These are phyloP conservation scores for Drosophila subobscura DNA, from an alignment of 1,140 invertebrate species.

Conservation along the genomic window DNA sequence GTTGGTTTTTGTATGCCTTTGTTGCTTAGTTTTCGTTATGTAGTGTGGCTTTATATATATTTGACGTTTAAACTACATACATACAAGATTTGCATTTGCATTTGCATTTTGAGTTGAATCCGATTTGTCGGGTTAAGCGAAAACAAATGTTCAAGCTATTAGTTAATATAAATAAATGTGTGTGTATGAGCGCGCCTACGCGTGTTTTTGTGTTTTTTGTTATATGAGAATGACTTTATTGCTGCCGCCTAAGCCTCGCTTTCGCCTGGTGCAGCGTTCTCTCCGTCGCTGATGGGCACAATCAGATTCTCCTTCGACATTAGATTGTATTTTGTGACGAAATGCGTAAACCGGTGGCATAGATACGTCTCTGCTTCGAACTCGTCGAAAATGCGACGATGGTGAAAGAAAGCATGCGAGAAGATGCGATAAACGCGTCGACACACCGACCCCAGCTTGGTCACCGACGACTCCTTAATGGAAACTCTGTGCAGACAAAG, in stretches of 20 bases:
- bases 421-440: slow-evolving; percentile 99
- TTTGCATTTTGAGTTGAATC: slow-evolving; percentile 11
- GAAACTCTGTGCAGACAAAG: slow-evolving; percentile 90
- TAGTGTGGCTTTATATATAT: slow-evolving; percentile 18
- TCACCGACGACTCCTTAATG: slow-evolving; percentile 99
- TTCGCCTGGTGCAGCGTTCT: slow-evolving; percentile 87
- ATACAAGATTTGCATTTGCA: slow-evolving; percentile 52
- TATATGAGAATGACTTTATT: slow-evolving; percentile 25
- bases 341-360: slow-evolving; percentile 98
- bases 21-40: slow-evolving; percentile 19
- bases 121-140: slow-evolving; percentile 30
- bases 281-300: slow-evolving; percentile 91
- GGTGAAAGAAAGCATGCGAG: slow-evolving; percentile 99
- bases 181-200: slow-evolving; percentile 54
- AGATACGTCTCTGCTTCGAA: slow-evolving; percentile 98
- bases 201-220: slow-evolving; percentile 35
- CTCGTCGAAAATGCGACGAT: slow-evolving; percentile 97
- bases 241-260: slow-evolving; percentile 85
- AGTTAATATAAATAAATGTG: slow-evolving; percentile 72
- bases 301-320: slow-evolving; percentile 99
- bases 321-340: slow-evolving; percentile 99
- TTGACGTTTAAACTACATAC: slow-evolving; percentile 59
- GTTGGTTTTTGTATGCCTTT: slow-evolving; percentile 22
- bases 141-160: slow-evolving; percentile 59
- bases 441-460: slow-evolving; percentile 99